Evolutionary conservation across 2,888 invertebrate genomes (phyloP).

Genomic region (Trissolcus japonicus): DNA sequence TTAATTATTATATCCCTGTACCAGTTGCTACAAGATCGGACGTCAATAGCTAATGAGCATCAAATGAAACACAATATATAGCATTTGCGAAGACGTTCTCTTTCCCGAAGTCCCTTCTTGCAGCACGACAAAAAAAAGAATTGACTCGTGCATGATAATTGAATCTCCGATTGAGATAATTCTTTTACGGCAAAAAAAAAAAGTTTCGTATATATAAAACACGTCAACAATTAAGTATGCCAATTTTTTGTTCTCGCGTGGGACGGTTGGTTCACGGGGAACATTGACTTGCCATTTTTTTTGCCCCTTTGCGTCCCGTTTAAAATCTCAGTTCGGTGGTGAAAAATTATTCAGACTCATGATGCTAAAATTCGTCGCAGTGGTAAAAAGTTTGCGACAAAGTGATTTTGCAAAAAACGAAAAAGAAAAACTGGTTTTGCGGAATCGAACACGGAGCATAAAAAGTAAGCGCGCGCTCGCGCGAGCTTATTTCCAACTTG

Average conservation of each 20-base stretch:
- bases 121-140: background rate
- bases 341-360: too few species aligned
- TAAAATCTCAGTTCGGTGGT: too few species aligned
- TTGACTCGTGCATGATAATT: too few species aligned
- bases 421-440: background rate
- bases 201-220: background rate
- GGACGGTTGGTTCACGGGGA: background rate
- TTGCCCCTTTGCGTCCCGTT: too few species aligned
- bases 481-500: background rate
- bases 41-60: constrained; percentile 7
- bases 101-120: background rate
- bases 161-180: too few species aligned
- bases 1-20: background rate
- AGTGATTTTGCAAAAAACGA: too few species aligned
- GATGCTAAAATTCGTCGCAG: too few species aligned
- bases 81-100: constrained; percentile 1
- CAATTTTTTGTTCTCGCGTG: background rate
- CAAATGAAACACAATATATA: background rate
- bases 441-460: too few species aligned
- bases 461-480: too few species aligned
- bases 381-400: too few species aligned
- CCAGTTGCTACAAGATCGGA: constrained; percentile 6
- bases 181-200: too few species aligned
- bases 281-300: background rate
- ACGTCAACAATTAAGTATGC: background rate